Evolutionary conservation across 2,888 invertebrate species (phyloP).

Genomic region (Crocallis elinguaria): DNA sequence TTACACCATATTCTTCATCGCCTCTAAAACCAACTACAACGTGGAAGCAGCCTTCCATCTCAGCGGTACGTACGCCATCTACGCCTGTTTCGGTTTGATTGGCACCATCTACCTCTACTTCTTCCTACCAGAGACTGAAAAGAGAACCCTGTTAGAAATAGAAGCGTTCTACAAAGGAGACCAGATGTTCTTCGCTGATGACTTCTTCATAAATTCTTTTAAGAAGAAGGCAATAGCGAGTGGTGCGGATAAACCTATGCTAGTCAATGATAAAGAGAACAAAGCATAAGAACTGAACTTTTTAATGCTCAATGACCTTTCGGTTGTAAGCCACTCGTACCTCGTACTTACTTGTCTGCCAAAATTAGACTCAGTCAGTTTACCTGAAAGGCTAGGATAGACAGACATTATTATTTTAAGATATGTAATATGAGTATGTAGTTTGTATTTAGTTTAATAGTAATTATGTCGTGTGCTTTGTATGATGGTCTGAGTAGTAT

Average conservation of each 20-base stretch:
- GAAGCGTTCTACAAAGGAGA: slow-evolving; percentile 76
- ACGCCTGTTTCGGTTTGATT: slow-evolving; percentile 69
- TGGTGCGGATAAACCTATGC: slow-evolving; percentile 64
- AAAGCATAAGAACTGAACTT: too few species aligned
- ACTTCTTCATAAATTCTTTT: slow-evolving; percentile 70
- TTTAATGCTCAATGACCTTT: too few species aligned
- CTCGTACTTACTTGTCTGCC: too few species aligned
- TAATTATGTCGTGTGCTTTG: too few species aligned
- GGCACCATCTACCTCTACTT: slow-evolving; percentile 81
- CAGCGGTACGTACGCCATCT: slow-evolving; percentile 78
- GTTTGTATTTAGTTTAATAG: too few species aligned
- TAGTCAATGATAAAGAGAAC: slow-evolving; percentile 54
- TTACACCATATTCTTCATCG: slow-evolving; percentile 77
- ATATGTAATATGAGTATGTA: too few species aligned
- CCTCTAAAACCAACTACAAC: slow-evolving; percentile 82
- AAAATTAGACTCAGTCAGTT: too few species aligned
- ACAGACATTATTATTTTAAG: too few species aligned
- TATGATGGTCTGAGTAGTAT: too few species aligned
- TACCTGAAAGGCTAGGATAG: too few species aligned
- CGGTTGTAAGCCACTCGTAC: too few species aligned
- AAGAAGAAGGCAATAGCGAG: slow-evolving; percentile 53
- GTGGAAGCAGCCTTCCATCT: slow-evolving; percentile 75
- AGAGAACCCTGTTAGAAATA: slow-evolving; percentile 78
- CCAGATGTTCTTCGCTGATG: slow-evolving; percentile 71
- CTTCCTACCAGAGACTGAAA: slow-evolving; percentile 84